These are phyloP conservation scores for Drosophila infuscata DNA, from an alignment of 2,888 invertebrate species.

Conservation along the genomic window DNA sequence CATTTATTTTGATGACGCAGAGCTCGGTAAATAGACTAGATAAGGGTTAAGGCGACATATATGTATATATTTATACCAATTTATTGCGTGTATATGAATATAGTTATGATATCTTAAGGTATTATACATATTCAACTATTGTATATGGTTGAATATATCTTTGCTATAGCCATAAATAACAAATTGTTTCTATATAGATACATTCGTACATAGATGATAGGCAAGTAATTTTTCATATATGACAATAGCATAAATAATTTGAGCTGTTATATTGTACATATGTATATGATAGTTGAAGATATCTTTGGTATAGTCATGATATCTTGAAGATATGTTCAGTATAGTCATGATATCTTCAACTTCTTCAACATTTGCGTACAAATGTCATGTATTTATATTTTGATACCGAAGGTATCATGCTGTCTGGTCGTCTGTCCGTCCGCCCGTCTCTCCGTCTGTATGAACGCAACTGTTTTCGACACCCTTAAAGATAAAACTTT, in stretches of 20 bases:
- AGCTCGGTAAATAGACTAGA: neutral
- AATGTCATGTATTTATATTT: neutral
- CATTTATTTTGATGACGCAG: conserved; percentile 18
- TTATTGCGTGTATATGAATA: neutral
- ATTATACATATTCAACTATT: neutral
- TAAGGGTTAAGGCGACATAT: neutral
- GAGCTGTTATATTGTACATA: too few relatives aligned
- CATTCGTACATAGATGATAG: neutral
- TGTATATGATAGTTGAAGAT: neutral
- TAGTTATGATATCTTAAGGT: neutral
- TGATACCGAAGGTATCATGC: too few relatives aligned
- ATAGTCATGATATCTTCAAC: neutral
- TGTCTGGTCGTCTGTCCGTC: too few relatives aligned
- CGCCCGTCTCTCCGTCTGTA: too few relatives aligned
- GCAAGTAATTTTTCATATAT: neutral
- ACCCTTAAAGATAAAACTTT: too few relatives aligned
- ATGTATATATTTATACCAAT: too few relatives aligned
- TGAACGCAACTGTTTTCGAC: too few relatives aligned
- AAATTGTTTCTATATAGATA: neutral
- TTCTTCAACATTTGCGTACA: neutral
- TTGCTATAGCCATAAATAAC: neutral
- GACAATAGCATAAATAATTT: neutral
- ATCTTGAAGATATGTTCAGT: neutral
- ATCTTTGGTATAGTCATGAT: neutral
- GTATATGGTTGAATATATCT: neutral